phyloP scores from a whole-genome alignment of 2,888 invertebrate genomes.

The Acleris sparsana region DNA sequence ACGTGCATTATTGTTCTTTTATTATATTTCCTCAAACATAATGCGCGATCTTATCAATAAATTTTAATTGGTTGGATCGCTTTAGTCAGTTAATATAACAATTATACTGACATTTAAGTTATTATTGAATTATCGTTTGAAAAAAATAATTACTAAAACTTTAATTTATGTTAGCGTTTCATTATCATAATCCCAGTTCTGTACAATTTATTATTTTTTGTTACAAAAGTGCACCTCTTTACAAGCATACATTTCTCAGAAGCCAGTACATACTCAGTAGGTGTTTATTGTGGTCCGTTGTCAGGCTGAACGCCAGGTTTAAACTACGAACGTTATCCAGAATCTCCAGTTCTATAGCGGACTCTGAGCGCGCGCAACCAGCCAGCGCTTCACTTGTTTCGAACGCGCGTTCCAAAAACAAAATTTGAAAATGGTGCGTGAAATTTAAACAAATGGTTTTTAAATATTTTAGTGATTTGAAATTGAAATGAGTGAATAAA shows the following conservation, averaged over 20 bases:
- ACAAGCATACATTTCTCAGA: conserved; percentile 48
- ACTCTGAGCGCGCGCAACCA: conserved; percentile 59
- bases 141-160: too few species aligned
- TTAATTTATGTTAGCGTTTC: too few species aligned
- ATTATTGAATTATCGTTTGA: too few species aligned
- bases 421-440: conserved; percentile 66
- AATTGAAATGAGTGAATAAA: too few species aligned
- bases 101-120: too few species aligned
- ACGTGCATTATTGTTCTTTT: too few species aligned
- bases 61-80: too few species aligned
- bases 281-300: conserved; percentile 45
- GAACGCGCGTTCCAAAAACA: conserved; percentile 41
- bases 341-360: conserved; percentile 60
- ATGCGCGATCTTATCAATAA: too few species aligned
- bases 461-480: too few species aligned
- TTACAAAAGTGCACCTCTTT: conserved; percentile 17
- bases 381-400: conserved; percentile 46
- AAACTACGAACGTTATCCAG: conserved; percentile 60
- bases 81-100: too few species aligned
- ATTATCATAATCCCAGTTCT: not conserved
- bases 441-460: not conserved
- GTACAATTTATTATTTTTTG: not conserved
- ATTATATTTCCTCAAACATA: too few species aligned
- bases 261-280: conserved; percentile 40
- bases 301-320: conserved; percentile 46